Conservation (phyloP, 2,797 vertebrate species). For the Pogoniulus pusillus region DNA sequence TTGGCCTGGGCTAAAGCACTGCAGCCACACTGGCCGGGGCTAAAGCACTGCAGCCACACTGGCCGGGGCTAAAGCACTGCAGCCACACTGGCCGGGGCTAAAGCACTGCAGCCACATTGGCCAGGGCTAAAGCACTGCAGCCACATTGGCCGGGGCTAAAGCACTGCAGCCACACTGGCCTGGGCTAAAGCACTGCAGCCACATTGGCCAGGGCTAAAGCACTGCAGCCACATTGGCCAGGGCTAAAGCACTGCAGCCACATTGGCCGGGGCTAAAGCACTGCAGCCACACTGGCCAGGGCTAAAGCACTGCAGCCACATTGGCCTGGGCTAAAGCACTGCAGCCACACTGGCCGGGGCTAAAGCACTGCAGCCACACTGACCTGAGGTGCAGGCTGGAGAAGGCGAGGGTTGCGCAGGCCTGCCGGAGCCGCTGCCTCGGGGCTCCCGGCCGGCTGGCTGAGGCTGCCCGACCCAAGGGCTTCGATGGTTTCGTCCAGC, state of each 20-base stretch:
- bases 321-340: background rate
- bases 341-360: background rate
- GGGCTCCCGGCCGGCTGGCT: slow-evolving; percentile 55
- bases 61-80: background rate
- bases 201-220: background rate
- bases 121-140: background rate
- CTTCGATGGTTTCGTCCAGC: slow-evolving; percentile 88
- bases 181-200: background rate
- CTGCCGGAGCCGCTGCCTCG: slow-evolving; percentile 69
- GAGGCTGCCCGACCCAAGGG: slow-evolving; percentile 77
- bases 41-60: background rate
- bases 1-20: background rate
- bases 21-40: background rate
- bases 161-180: background rate
- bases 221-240: background rate
- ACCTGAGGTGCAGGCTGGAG: slow-evolving; percentile 88
- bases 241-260: background rate
- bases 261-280: background rate
- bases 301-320: background rate
- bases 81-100: background rate
- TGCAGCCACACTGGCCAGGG: background rate
- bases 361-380: slow-evolving; percentile 23
- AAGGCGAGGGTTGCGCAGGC: slow-evolving; percentile 90
- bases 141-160: background rate
- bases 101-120: background rate